A percentile compares a stretch with the other conserved stretches of the same genome.
phyloP scores from a whole-genome alignment of 2,797 vertebrate species.

The Naso thynnoides region DNA sequence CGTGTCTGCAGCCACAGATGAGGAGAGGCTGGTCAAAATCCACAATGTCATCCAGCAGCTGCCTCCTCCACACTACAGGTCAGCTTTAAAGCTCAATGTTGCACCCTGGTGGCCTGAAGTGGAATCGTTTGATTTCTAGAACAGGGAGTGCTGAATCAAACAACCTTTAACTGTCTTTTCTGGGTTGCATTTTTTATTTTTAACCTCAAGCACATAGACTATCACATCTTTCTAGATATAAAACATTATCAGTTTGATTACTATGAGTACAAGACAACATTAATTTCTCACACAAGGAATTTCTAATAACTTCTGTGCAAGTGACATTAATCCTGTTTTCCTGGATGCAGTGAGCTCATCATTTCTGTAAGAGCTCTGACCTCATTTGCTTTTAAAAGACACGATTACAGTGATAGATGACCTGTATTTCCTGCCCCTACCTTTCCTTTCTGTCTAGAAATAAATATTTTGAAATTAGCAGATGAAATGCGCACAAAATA shows the following conservation, averaged over 20 bases:
- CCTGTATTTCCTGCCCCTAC: background rate
- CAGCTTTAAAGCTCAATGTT: slow-evolving; percentile 51
- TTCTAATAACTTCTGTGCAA: background rate
- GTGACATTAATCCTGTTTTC: background rate
- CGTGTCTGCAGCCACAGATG: slow-evolving; percentile 96
- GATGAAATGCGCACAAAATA: background rate
- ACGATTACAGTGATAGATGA: slow-evolving; percentile 14
- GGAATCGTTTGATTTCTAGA: slow-evolving; percentile 10
- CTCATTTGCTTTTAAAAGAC: slow-evolving; percentile 46
- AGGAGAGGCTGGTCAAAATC: slow-evolving; percentile 95
- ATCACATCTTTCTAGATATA: background rate
- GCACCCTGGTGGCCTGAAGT: slow-evolving; percentile 59
- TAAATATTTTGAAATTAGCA: background rate
- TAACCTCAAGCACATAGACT: background rate
- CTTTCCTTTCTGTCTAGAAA: background rate
- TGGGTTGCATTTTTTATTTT: background rate
- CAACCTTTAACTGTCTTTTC: background rate
- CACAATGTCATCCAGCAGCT: slow-evolving; percentile 99
- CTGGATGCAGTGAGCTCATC: background rate
- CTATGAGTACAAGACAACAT: too few relatives aligned
- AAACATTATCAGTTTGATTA: background rate
- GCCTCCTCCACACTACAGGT: slow-evolving; percentile 98
- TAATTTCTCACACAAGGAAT: background rate
- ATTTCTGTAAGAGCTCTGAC: background rate
- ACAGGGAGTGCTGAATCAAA: background rate